Evolutionary conservation across 2,888 invertebrate species (phyloP).

Genomic region (Exephanes ischioxanthus): DNA sequence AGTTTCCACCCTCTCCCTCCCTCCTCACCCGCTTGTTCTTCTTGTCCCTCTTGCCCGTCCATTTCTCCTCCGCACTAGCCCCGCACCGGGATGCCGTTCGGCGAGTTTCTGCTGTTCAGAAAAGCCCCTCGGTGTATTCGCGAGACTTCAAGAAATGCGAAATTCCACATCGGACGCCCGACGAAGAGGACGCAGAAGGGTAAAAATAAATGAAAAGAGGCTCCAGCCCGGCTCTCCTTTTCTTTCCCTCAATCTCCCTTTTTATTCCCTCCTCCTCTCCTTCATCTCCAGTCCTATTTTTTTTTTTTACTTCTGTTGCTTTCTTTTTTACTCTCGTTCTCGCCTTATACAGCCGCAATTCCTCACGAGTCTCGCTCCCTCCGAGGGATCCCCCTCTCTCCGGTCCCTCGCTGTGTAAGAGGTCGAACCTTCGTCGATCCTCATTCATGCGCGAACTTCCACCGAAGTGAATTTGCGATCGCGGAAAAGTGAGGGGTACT

Average conservation of each 20-base stretch:
- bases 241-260: slow-evolving; percentile 33
- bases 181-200: slow-evolving; percentile 66
- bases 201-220: slow-evolving; percentile 79
- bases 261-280: slow-evolving; percentile 33
- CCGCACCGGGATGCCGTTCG: slow-evolving; percentile 33
- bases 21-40: neutral
- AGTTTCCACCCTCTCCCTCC: slow-evolving; percentile 37
- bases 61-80: neutral
- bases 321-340: slow-evolving; percentile 41
- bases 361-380: slow-evolving; percentile 2
- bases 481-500: slow-evolving; percentile 41
- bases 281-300: slow-evolving; percentile 43
- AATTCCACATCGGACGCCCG: slow-evolving; percentile 72
- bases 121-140: slow-evolving; percentile 64
- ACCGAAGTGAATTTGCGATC: slow-evolving; percentile 77
- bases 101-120: slow-evolving; percentile 16
- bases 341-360: neutral
- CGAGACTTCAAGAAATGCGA: slow-evolving; percentile 78
- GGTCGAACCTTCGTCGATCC: slow-evolving; percentile 74
- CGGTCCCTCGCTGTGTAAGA: slow-evolving; percentile 23
- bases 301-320: slow-evolving; percentile 37
- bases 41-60: slow-evolving; percentile 6
- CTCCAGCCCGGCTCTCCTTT: slow-evolving; percentile 66
- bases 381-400: neutral
- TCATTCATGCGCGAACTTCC: slow-evolving; percentile 78